Percentiles rank a stretch among this genome's conserved stretches.
Conservation (phyloP, 2,113 vertebrate species). For the Myiozetetes cayanensis region DNA sequence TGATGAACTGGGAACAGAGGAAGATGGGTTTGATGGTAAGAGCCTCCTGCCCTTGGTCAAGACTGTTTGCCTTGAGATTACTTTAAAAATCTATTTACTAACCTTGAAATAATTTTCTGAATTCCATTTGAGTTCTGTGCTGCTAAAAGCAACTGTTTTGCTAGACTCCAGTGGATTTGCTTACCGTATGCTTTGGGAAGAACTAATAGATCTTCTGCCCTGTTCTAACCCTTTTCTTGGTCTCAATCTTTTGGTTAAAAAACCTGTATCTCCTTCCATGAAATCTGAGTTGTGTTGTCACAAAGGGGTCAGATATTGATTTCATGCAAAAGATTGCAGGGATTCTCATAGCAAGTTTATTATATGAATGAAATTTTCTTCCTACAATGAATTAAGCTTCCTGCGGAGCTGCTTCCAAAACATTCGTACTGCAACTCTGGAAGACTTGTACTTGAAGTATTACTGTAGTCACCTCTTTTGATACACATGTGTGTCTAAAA, state of each 20-base stretch:
- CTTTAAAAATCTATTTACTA: slow-evolving; percentile 9
- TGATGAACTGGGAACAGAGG: slow-evolving; percentile 93
- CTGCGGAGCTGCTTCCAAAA: background rate
- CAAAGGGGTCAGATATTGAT: background rate
- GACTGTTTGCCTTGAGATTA: background rate
- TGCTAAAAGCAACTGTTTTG: background rate
- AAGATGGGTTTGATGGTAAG: slow-evolving; percentile 96
- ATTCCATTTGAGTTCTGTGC: background rate
- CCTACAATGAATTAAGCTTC: background rate
- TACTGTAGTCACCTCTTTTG: background rate
- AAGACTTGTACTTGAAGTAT: background rate
- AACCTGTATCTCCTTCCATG: background rate
- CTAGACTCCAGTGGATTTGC: background rate
- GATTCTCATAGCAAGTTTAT: background rate
- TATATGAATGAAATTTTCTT: background rate
- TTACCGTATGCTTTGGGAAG: slow-evolving; percentile 19
- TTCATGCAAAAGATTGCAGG: background rate
- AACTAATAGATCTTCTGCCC: background rate
- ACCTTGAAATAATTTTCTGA: background rate
- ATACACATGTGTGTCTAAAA: background rate
- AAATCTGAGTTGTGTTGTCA: background rate
- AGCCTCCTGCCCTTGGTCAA: background rate
- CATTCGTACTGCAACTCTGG: fast-evolving
- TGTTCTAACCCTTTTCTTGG: background rate
- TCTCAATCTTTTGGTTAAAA: background rate